These are phyloP conservation scores for Mastomys coucha DNA, from an alignment of 2,113 vertebrate genomes.

Conservation along the genomic window DNA sequence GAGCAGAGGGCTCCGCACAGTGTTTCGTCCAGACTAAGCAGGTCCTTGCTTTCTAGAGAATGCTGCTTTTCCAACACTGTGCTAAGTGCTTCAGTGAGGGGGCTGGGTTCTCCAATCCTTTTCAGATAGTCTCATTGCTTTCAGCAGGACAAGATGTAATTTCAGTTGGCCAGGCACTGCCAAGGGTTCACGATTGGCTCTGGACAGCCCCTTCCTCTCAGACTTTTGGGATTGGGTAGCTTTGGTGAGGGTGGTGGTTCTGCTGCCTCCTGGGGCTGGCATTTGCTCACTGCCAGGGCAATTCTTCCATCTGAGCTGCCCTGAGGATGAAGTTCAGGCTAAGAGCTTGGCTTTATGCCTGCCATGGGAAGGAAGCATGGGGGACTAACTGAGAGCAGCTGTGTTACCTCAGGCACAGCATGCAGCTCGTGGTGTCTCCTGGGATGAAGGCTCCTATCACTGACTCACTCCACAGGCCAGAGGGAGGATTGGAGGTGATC, in stretches of 20 bases:
- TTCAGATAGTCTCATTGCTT: constrained; percentile 12
- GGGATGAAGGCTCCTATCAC: neutral
- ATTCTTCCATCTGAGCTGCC: neutral
- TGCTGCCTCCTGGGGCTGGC: neutral
- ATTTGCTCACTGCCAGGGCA: neutral
- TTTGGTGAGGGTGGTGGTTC: neutral
- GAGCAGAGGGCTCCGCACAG: neutral
- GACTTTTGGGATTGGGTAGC: neutral
- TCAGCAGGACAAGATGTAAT: neutral
- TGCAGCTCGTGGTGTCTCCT: neutral
- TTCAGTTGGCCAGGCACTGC: neutral
- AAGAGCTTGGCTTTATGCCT: neutral
- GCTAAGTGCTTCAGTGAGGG: neutral
- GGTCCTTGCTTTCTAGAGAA: neutral
- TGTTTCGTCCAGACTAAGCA: neutral
- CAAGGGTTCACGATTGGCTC: neutral
- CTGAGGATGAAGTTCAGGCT: neutral
- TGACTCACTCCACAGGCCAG: neutral
- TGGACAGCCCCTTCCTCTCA: neutral
- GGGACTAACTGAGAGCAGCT: neutral
- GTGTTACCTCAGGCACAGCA: neutral
- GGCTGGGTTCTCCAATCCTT: neutral
- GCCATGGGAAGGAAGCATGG: neutral
- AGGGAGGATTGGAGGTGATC: neutral
- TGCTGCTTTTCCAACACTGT: neutral